phyloP scores from a whole-genome alignment of 1,140 invertebrate species.

The Zaprionus africanus region DNA sequence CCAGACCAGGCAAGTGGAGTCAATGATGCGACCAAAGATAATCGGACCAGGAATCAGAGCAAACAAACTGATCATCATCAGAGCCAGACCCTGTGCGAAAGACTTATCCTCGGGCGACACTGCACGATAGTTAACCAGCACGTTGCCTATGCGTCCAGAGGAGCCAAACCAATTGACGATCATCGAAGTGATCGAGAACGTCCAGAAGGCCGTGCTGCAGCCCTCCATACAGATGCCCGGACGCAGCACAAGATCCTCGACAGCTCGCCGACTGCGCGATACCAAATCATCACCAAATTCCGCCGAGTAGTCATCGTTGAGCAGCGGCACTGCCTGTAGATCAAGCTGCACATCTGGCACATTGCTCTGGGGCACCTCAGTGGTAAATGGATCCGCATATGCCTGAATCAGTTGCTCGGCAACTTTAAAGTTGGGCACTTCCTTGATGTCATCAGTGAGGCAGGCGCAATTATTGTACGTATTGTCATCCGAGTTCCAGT shows the following conservation, averaged over 20 bases:
- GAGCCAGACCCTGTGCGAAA: conserved; percentile 87
- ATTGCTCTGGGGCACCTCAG: neutral
- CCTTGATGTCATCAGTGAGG: conserved; percentile 7
- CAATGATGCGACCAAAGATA: conserved; percentile 88
- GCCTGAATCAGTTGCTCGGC: conserved; percentile 34
- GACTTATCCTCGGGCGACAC: conserved; percentile 87
- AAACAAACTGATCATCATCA: conserved; percentile 88
- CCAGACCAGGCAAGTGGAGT: conserved; percentile 88
- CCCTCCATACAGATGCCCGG: conserved; percentile 86
- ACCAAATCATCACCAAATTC: conserved; percentile 30
- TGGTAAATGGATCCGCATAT: conserved; percentile 9
- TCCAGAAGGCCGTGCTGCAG: conserved; percentile 84
- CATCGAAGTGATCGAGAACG: conserved; percentile 85
- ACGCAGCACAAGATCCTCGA: conserved; percentile 70
- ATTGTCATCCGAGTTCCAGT: conserved; percentile 63
- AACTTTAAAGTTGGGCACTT: conserved; percentile 1
- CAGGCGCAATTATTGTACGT: conserved; percentile 62
- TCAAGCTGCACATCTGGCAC: conserved; percentile 18
- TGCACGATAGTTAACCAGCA: conserved; percentile 87
- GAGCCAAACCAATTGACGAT: conserved; percentile 86
- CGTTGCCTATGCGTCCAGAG: conserved; percentile 87
- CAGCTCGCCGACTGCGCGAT: conserved; percentile 36
- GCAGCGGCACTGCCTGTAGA: conserved; percentile 36
- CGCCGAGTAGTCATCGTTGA: conserved; percentile 48
- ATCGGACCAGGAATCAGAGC: conserved; percentile 89